Conservation (phyloP, 1,140 invertebrate species). For the Bombyx mandarina region DNA sequence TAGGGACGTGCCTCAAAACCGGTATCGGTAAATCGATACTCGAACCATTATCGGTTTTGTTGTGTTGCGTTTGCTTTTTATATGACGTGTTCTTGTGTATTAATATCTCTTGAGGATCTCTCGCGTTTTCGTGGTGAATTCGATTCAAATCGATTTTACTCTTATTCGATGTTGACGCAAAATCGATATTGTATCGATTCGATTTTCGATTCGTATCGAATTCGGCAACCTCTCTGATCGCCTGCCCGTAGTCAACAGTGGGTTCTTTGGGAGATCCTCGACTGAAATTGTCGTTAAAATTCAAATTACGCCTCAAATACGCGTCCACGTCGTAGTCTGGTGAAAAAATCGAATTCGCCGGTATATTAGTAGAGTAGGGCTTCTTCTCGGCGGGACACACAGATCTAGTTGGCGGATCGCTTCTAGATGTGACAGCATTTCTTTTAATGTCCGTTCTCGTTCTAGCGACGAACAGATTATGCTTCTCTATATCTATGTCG, state of each 20-base stretch:
- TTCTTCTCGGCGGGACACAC: slow-evolving; percentile 12
- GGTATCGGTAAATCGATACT: slow-evolving; percentile 52
- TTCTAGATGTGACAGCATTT: slow-evolving; percentile 9
- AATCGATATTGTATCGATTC: not conserved
- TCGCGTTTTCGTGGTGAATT: not conserved
- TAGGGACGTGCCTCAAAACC: slow-evolving; percentile 69
- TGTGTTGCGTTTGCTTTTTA: too few relatives aligned
- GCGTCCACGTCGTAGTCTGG: slow-evolving; percentile 53
- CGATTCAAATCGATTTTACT: too few relatives aligned
- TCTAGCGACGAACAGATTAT: slow-evolving; percentile 33
- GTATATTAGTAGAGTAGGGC: slow-evolving; percentile 49
- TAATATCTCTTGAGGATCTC: not conserved
- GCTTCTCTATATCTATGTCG: slow-evolving; percentile 60
- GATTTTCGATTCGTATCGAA: slow-evolving; percentile 1
- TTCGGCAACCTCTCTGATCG: not conserved
- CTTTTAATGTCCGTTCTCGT: slow-evolving; percentile 3
- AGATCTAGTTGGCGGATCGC: slow-evolving; percentile 10
- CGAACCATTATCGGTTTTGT: too few relatives aligned
- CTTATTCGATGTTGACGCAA: not conserved
- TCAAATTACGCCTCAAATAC: slow-evolving; percentile 52
- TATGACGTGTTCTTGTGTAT: not conserved
- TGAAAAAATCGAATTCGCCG: slow-evolving; percentile 49
- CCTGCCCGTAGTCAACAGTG: too few relatives aligned
- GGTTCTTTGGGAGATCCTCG: too few relatives aligned
- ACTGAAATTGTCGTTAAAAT: slow-evolving; percentile 20